phyloP scores from a whole-genome alignment of 2,113 vertebrate genomes.

The Orcinus orca region DNA sequence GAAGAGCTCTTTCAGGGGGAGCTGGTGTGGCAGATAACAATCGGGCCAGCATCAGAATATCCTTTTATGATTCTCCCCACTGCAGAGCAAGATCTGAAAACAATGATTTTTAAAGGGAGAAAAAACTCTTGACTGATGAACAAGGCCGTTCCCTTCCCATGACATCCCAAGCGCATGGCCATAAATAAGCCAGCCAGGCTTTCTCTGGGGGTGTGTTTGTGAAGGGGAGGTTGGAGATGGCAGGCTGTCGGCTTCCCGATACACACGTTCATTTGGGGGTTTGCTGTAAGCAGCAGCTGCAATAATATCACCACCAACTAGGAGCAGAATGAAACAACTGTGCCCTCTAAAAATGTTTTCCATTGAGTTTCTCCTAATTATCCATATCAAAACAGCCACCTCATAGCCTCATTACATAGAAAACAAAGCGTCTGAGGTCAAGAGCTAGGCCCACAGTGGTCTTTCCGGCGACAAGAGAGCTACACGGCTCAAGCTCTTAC shows the following conservation, averaged over 20 bases:
- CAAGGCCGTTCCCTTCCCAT: not conserved
- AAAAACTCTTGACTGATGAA: not conserved
- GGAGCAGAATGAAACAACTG: not conserved
- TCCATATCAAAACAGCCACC: not conserved
- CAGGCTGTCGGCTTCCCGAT: not conserved
- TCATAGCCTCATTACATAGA: not conserved
- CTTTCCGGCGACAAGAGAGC: not conserved
- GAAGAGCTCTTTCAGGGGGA: not conserved
- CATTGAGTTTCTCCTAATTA: not conserved
- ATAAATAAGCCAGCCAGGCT: not conserved
- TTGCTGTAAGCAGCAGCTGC: not conserved
- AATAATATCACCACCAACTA: not conserved
- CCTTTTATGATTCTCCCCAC: conserved; percentile 37
- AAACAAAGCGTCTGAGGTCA: not conserved
- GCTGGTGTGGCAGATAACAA: conserved; percentile 20
- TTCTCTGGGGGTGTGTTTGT: not conserved
- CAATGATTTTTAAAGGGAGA: conserved; percentile 13
- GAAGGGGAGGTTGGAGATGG: not conserved
- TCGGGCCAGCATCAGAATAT: not conserved
- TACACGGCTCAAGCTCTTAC: conserved; percentile 25
- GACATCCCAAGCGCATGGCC: not conserved
- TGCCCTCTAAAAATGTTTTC: not conserved
- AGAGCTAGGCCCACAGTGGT: not conserved
- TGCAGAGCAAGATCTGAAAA: conserved; percentile 54
- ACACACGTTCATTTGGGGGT: not conserved